Evolutionary conservation across 1,140 invertebrate species (phyloP).

Genomic region (Pseudomyrmex gracilis): DNA sequence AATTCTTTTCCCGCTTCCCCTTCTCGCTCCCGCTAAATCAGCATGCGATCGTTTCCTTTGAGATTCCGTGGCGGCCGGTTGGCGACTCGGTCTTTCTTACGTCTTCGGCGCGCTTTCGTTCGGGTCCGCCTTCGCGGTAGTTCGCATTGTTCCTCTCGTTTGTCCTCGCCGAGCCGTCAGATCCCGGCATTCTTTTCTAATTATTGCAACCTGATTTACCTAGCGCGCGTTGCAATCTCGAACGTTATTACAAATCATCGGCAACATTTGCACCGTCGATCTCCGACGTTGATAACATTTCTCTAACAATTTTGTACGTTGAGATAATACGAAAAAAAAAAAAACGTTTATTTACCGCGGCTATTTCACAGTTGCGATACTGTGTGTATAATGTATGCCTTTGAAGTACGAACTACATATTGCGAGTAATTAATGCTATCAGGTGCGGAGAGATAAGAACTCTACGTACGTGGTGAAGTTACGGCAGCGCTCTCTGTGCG

Average conservation of each 20-base stretch:
- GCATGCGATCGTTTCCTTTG: conserved; percentile 32
- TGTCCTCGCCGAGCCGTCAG: background rate
- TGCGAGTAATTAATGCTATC: conserved; percentile 15
- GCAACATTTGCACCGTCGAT: background rate
- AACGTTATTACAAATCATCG: background rate
- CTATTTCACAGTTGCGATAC: background rate
- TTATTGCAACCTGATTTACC: background rate
- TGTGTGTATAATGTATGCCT: background rate
- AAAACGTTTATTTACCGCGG: conserved; percentile 1
- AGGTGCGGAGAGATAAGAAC: background rate
- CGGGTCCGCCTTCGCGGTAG: background rate
- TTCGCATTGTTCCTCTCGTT: conserved; percentile 3
- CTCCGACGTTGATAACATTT: background rate
- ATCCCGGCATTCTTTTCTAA: background rate
- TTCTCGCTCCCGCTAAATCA: conserved; percentile 7
- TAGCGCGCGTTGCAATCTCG: background rate
- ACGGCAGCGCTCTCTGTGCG: background rate
- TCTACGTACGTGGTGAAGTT: background rate
- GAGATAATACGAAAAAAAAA: background rate
- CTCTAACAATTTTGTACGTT: conserved; percentile 20
- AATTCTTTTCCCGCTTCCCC: conserved; percentile 58
- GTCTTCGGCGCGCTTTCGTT: too few relatives aligned
- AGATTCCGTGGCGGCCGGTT: conserved; percentile 30
- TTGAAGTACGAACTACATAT: conserved; percentile 6
- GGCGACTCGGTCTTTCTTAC: background rate